phyloP scores from a whole-genome alignment of 2,888 invertebrate genomes.

The Agrochola litura region DNA sequence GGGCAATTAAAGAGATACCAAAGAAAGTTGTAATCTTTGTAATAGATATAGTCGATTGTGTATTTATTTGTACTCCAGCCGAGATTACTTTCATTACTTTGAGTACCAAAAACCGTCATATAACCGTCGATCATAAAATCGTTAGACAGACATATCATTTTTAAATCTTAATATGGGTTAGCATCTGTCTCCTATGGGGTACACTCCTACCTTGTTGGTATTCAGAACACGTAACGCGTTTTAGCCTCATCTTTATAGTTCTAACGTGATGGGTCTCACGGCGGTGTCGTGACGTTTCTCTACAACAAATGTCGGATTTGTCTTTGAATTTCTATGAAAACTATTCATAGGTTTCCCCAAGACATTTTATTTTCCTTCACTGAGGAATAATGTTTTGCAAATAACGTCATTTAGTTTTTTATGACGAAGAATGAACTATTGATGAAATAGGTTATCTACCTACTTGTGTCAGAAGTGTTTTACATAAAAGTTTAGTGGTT shows the following conservation, averaged over 20 bases:
- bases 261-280: slow-evolving; percentile 55
- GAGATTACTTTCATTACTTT: not conserved
- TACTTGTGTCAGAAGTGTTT: not conserved
- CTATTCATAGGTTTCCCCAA: slow-evolving; percentile 44
- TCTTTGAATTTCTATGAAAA: slow-evolving; percentile 30
- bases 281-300: slow-evolving; percentile 23
- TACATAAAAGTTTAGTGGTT: slow-evolving; percentile 2
- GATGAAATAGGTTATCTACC: not conserved
- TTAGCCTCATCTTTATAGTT: slow-evolving; percentile 60
- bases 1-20: slow-evolving; percentile 73
- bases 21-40: slow-evolving; percentile 67
- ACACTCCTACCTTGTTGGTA: slow-evolving; percentile 28
- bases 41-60: slow-evolving; percentile 25
- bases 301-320: slow-evolving; percentile 18
- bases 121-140: slow-evolving; percentile 17
- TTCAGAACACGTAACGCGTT: slow-evolving; percentile 43
- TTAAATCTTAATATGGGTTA: slow-evolving; percentile 17
- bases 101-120: too few species aligned
- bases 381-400: slow-evolving; percentile 3
- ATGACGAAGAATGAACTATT: slow-evolving; percentile 12
- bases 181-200: slow-evolving; percentile 25
- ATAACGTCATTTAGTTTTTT: slow-evolving; percentile 11
- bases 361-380: slow-evolving; percentile 24
- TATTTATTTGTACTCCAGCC: slow-evolving; percentile 35
- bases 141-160: slow-evolving; percentile 13